Conservation (phyloP, 2,888 invertebrate species). For the Parelbella ahira region DNA sequence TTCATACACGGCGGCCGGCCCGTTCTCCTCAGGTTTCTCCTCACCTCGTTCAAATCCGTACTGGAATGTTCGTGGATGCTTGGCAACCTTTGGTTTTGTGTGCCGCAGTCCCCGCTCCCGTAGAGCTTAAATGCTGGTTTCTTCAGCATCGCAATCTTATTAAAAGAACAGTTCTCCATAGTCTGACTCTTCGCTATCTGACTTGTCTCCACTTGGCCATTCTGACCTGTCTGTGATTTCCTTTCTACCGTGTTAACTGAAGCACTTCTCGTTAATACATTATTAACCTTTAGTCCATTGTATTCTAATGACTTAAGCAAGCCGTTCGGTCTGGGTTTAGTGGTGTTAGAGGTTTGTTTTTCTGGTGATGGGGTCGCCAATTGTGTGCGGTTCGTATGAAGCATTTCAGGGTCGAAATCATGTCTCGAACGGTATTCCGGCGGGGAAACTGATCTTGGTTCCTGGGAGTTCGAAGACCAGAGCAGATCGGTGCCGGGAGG, state of each 20-base stretch:
- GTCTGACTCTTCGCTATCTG: constrained; percentile 12
- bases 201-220: not conserved
- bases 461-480: constrained; percentile 50
- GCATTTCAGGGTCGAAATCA: constrained; percentile 30
- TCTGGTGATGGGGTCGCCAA: constrained; percentile 8
- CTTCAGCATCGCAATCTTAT: constrained; percentile 29
- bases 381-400: constrained; percentile 8
- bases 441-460: constrained; percentile 48
- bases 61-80: constrained; percentile 68
- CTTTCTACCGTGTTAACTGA: constrained; percentile 12
- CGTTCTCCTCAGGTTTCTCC: constrained; percentile 36
- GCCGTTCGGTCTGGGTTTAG: not conserved
- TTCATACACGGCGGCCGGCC: constrained; percentile 37
- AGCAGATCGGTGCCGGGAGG: constrained; percentile 50
- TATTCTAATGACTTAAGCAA: too few relatives aligned
- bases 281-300: too few relatives aligned
- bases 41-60: constrained; percentile 36
- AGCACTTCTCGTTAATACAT: constrained; percentile 6
- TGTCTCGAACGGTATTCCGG: constrained; percentile 47
- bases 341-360: not conserved
- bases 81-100: constrained; percentile 47
- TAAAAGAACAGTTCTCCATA: not conserved
- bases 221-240: not conserved
- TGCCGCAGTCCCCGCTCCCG: constrained; percentile 57
- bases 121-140: constrained; percentile 46